Base-by-base conservation (phyloP, 2,888 invertebrate genomes). In the Drosophila nr. perissopoda region DNA sequence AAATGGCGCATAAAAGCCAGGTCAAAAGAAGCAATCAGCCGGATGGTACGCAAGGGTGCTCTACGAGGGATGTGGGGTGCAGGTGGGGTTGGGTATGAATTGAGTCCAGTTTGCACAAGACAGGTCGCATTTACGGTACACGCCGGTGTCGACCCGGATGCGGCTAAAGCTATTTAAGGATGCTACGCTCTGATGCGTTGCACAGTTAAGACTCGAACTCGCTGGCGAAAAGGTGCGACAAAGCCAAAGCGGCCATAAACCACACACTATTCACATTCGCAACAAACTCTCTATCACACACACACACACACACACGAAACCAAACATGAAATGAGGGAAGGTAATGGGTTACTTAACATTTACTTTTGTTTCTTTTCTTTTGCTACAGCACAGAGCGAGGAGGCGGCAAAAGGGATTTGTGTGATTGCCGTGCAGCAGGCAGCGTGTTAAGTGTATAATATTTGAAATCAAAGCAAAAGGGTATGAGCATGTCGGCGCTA, bases 401-500 rank as follows among this genome's bases (percentile, higher is more conserved):
- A 45, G 48, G 31, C 34, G 25, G 78, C 58, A 71, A 53, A 65
- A 48, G 31, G 66, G 56, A 53, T 48, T 48, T 53, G 64, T 21
- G 40, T 34, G 56, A 63, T 72, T 78, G 81, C 85, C 54, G 62
- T 75, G 88, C 76, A 49, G 69, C 70, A 56, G 65, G 63, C 61
- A 82, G 63, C 70, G 66, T 57, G 90, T 78, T 77, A 69, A 69
- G 83, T 90, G 89, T 91, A 92, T 91, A 92, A 92, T 92, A 92
- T 92, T 92, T 91, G 91, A 92, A 92, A 92, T 92, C 90, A 91
- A 91, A 92, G 91, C 89, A 79, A 76, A 79, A 83, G 86, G 85
- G 74, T 89, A 88, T 83, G 78, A 81, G 75, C 80, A 91, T 92
- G 92, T 80, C 79, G 76, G 76, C 73, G 72, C 73, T 70, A 69